Conservation (phyloP, 2,797 vertebrate species). For the Clarias fuscus region DNA sequence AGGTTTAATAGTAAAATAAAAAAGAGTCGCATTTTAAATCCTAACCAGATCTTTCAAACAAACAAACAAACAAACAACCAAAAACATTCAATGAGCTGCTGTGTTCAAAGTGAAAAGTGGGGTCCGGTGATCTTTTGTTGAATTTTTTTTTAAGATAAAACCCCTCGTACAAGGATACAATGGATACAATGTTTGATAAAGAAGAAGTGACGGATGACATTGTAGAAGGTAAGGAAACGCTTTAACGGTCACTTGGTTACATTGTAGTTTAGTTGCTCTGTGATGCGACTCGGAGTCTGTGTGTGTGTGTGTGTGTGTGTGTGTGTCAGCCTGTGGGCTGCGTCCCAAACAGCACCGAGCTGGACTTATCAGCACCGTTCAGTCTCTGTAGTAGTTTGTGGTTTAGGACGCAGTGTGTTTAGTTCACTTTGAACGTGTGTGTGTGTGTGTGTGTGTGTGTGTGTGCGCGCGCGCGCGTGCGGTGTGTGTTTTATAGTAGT, state of each 20-base stretch:
- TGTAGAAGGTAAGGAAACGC: constrained; percentile 65
- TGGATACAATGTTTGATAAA: constrained; percentile 69
- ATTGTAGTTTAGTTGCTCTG: background rate
- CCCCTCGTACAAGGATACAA: constrained; percentile 48
- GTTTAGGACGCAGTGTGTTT: background rate
- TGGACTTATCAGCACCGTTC: background rate
- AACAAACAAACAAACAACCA: too few species aligned
- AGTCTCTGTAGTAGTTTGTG: background rate
- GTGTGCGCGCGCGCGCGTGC: background rate
- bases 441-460: background rate
- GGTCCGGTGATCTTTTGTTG: background rate
- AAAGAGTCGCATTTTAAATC: constrained; percentile 31
- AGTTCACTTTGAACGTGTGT: too few species aligned
- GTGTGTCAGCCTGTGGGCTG: background rate
- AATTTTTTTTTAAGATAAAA: background rate
- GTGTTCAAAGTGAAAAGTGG: background rate
- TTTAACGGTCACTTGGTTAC: background rate
- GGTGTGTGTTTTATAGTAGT: background rate
- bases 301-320: background rate
- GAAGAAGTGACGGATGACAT: constrained; percentile 65
- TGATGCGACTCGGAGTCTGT: background rate
- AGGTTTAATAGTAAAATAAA: background rate
- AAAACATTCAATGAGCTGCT: background rate
- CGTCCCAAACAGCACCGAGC: constrained; percentile 8
- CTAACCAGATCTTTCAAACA: background rate